These are phyloP conservation scores for Pseudochaenichthys georgianus DNA, from an alignment of 2,797 vertebrate genomes.

Conservation along the genomic window DNA sequence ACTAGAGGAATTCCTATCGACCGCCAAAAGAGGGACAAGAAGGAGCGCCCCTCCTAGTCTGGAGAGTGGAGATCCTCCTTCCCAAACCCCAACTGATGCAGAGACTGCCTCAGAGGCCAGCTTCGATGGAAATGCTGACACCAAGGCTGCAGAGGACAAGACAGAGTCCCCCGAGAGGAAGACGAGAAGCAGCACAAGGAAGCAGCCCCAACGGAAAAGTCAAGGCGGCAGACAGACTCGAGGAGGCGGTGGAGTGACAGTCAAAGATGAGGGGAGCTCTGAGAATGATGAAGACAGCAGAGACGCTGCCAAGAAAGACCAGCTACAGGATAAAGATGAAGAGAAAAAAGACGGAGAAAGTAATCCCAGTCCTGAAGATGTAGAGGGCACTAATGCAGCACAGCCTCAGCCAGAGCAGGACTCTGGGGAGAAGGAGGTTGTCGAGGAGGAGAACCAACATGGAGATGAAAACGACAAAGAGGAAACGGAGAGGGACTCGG, in stretches of 20 bases:
- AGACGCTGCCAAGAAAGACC: conserved; percentile 42
- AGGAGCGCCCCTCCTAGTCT: conserved; percentile 83
- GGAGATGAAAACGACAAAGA: conserved; percentile 32
- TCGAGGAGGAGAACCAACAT: conserved; percentile 70
- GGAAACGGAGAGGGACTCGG: conserved; percentile 26
- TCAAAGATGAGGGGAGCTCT: conserved; percentile 83
- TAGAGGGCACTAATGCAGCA: conserved; percentile 16
- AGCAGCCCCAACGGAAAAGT: conserved; percentile 43
- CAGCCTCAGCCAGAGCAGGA: conserved; percentile 69
- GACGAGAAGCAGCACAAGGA: conserved; percentile 71
- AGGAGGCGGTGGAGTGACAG: conserved; percentile 7
- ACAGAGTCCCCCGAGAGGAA: conserved; percentile 76
- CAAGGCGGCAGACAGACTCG: conserved; percentile 54
- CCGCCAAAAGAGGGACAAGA: conserved; percentile 88
- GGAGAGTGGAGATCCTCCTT: conserved; percentile 91
- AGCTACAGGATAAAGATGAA: conserved; percentile 18
- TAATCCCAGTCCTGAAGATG: conserved; percentile 69
- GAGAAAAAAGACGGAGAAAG: conserved; percentile 69
- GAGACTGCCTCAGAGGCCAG: conserved; percentile 97
- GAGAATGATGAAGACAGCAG: conserved; percentile 80
- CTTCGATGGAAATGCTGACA: conserved; percentile 90
- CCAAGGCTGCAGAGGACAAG: conserved; percentile 78
- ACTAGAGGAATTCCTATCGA: conserved; percentile 95
- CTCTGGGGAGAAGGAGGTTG: conserved; percentile 66
- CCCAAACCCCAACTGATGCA: conserved; percentile 91